Percentiles rank a stretch among this genome's conserved stretches.
Evolutionary conservation across 2,113 vertebrate species (phyloP).

Genomic region (Ondatra zibethicus): DNA sequence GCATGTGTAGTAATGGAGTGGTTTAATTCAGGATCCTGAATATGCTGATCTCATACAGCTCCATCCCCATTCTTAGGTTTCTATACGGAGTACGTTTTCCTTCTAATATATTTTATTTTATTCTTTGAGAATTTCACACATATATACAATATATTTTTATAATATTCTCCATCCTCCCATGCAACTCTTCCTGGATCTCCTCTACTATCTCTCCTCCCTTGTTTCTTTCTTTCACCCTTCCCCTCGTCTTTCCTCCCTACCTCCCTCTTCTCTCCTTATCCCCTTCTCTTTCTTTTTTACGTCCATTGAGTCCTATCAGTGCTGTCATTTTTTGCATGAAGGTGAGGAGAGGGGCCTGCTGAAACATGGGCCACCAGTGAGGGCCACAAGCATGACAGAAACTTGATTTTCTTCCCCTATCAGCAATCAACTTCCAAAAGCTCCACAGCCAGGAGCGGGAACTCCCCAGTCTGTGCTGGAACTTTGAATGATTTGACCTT

Average conservation of each 20-base stretch:
- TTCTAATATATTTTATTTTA: not conserved
- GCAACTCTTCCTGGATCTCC: not conserved
- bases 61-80: not conserved
- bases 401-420: accelerated
- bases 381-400: too few relatives aligned
- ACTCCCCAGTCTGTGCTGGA: not conserved
- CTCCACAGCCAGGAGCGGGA: not conserved
- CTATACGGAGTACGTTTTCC: not conserved
- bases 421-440: not conserved
- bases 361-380: not conserved
- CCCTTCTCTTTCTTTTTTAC: not conserved
- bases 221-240: not conserved
- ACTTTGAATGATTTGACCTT: not conserved
- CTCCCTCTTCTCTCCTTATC: not conserved
- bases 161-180: not conserved
- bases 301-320: not conserved
- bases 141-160: not conserved
- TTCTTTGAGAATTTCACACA: not conserved
- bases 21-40: not conserved
- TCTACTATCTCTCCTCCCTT: not conserved
- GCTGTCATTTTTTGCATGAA: not conserved
- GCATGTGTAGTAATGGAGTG: too few relatives aligned
- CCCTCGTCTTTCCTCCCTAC: not conserved
- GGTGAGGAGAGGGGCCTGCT: accelerated
- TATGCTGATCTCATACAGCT: not conserved